phyloP scores from a whole-genome alignment of 1,140 invertebrate species.

The Procambarus virginalis region DNA sequence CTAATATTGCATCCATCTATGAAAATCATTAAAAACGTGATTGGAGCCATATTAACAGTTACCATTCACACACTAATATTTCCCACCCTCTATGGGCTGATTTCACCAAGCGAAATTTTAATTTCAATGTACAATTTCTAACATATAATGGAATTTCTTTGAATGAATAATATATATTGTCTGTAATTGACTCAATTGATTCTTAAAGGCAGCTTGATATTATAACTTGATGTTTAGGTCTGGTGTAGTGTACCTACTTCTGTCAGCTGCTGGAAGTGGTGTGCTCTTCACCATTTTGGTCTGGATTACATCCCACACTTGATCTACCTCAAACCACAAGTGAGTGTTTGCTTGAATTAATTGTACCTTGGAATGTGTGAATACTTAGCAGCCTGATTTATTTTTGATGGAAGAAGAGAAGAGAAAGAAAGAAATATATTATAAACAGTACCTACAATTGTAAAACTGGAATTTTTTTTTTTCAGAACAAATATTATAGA shows the following conservation, averaged over 20 bases:
- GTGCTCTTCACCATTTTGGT: conserved; percentile 92
- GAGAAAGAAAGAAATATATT: background rate
- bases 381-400: background rate
- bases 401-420: background rate
- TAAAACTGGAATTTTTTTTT: background rate
- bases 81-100: too few species aligned
- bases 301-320: conserved; percentile 95
- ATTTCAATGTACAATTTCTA: too few species aligned
- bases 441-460: background rate
- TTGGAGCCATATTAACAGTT: too few species aligned
- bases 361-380: background rate
- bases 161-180: too few species aligned
- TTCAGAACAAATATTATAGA: too few species aligned
- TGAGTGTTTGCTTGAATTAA: background rate
- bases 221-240: conserved; percentile 74
- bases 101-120: too few species aligned
- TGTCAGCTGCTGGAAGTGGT: conserved; percentile 88
- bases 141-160: too few species aligned
- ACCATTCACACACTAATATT: too few species aligned
- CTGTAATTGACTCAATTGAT: too few species aligned
- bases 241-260: conserved; percentile 87
- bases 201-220: background rate
- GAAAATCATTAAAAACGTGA: too few species aligned
- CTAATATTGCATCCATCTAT: too few species aligned
- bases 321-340: conserved; percentile 96